phyloP scores from a whole-genome alignment of 2,888 invertebrate genomes.

The Adela reaumurella region DNA sequence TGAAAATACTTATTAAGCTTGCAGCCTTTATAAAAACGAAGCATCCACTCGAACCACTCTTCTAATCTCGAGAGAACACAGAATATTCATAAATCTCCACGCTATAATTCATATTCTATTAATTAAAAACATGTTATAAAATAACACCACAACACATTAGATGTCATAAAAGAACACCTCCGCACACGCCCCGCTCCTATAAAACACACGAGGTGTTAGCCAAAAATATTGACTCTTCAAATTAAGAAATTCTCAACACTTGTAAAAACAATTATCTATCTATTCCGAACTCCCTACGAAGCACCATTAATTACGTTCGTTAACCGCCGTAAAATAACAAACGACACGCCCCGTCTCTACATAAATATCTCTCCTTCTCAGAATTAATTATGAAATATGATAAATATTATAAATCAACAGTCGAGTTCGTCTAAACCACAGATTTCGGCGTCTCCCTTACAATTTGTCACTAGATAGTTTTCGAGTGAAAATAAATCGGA shows the following conservation, averaged over 20 bases:
- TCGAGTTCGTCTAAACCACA: background rate
- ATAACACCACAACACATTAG: slow-evolving; percentile 2
- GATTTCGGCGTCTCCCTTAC: slow-evolving; percentile 12
- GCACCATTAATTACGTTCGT: slow-evolving; percentile 20
- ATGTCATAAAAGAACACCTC: background rate
- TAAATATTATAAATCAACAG: slow-evolving; percentile 27
- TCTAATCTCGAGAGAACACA: too few species aligned
- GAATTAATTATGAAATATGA: slow-evolving; percentile 30
- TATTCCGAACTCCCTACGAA: background rate
- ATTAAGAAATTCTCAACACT: slow-evolving; percentile 44
- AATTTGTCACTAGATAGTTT: slow-evolving; percentile 16
- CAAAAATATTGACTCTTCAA: slow-evolving; percentile 35
- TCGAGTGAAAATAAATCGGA: slow-evolving; percentile 13
- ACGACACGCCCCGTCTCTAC: slow-evolving; percentile 19
- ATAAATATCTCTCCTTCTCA: slow-evolving; percentile 12
- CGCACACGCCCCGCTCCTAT: background rate
- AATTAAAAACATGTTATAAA: background rate
- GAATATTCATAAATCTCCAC: too few species aligned
- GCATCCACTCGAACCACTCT: too few species aligned
- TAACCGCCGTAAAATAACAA: slow-evolving; percentile 21
- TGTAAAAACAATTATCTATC: slow-evolving; percentile 19
- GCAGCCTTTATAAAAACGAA: too few species aligned
- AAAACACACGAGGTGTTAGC: background rate
- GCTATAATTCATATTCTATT: too few species aligned
- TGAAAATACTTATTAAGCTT: too few species aligned